Evolutionary conservation across 2,113 vertebrate genomes (phyloP).

Genomic region (Aix galericulata): DNA sequence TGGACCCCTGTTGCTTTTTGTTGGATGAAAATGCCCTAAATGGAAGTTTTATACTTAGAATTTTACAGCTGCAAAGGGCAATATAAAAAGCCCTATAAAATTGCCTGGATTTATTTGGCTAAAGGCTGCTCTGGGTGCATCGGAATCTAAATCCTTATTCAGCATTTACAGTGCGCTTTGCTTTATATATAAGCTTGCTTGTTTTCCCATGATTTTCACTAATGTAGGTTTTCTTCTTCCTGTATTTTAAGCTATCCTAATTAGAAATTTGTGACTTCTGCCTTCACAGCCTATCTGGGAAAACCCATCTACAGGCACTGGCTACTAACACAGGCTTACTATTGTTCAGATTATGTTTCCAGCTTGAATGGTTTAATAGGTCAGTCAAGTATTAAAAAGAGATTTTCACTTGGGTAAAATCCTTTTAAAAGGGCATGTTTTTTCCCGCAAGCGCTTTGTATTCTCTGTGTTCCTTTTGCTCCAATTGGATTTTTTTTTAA

Average conservation of each 20-base stretch:
- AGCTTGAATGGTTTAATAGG: background rate
- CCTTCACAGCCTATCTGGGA: background rate
- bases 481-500: background rate
- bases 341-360: background rate
- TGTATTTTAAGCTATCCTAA: background rate
- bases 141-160: background rate
- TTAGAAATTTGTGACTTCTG: background rate
- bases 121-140: background rate
- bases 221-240: background rate
- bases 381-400: background rate
- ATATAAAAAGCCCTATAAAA: background rate
- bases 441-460: rapidly evolving
- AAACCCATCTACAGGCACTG: background rate
- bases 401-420: conserved; percentile 6
- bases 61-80: background rate
- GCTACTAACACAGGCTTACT: background rate
- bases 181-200: background rate
- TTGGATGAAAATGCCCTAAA: background rate
- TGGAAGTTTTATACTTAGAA: background rate
- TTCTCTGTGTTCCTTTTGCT: background rate
- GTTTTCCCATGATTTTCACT: background rate
- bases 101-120: background rate
- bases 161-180: rapidly evolving
- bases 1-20: background rate
- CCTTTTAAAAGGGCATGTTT: background rate